Base-by-base conservation (phyloP, 2,888 invertebrate species). In the Hypolimnas misippus region DNA sequence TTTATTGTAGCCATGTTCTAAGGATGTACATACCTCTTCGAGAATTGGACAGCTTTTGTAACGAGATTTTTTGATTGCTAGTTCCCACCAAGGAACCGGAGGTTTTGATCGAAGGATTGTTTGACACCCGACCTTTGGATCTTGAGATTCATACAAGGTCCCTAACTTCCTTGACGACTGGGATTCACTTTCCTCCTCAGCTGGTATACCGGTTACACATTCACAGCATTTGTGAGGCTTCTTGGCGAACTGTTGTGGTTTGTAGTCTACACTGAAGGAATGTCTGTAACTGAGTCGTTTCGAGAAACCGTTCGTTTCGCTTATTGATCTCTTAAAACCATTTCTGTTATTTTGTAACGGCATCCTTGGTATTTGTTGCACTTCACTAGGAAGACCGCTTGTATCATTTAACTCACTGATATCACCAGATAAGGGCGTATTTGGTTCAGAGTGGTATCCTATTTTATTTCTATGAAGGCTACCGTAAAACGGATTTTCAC, bases 41-140 rank as follows among this genome's bases (percentile, higher is more conserved):
- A 96, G 93, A 68, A 96, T 95, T 51, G 97, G 97, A 82, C 97
- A 97, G 76, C 96, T 97, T 76, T 96, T 94, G 71, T 97, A 95
- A 69, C 96, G 94, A 74, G 95, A 95, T 70, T 96, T 95, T 73
- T 95, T 94, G 54, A 96, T 96, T 42, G 97, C 97, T 73, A 97
- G 85, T 86, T 97, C 97, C 95, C 96, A 97, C 97, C 97, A 97
- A 0, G 97, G 97, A 67, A 97, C 94, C 62, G 94, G 93, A 31
- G 96, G 95, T 74, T 95, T 95, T 62, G 94, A 92, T 35, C 95
- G 86, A 53, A 95, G 83, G 40, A 94, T 94, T 2, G 95, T 94
- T 83, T 94, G 94, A 72, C 94, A 94, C 35, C 94, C 95, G 64
- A 95, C 92, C 83, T 95, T 94, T n/a, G 94, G 93, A 78, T 95